Evolutionary conservation across 2,113 vertebrate genomes (phyloP), one percentile per base, ranked within the genome.

Genomic region (Podarcis cretensis): DNA sequence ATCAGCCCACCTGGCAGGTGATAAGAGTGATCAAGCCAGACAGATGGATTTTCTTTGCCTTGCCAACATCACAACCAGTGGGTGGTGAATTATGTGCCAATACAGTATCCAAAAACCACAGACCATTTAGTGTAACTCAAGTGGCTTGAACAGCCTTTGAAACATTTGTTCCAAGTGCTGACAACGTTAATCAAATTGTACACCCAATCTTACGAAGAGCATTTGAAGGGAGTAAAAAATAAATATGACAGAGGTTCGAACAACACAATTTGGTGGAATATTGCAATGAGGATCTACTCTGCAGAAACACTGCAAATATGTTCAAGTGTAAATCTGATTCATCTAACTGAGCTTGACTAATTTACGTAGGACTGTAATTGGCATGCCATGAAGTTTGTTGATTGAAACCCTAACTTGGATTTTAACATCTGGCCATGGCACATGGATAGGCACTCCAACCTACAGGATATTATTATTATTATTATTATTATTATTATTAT

Each of bases 141-240:
- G 65, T 13, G 54, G 71, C 71, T 84, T 76, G 27, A 27, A 8
- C 57, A 2, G 35, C 81, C 68, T 35, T 77, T 88, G 65, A 59
- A 80, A 78, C 37, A 87, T 75, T 25, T 32, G 18, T 59, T 25
- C 23, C 9, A 6, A 76, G 35, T 25, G 37, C 27, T 35, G 27
- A 74, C 32, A 74, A 89, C 20, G 23, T 30, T 83, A 73, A 81
- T 85, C 77, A 87, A 81, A 66, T 30, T 43, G 18, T 82, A 65
- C 0, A 0, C 35, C 20, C 71, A 85, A 68, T 69, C 71, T 76
- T 63, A 80, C 10, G 20, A 7, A 35, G 74, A 86, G 12, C 1
- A 5, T 75, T 81, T 76, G 71, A 83, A 76, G 13, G 35, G 83
- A 74, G 25, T 54, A 63, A 13, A 35, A 84, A 86, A 86, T 0